Conservation (phyloP, 2,888 invertebrate species). For the Nemotelus nigrinus region DNA sequence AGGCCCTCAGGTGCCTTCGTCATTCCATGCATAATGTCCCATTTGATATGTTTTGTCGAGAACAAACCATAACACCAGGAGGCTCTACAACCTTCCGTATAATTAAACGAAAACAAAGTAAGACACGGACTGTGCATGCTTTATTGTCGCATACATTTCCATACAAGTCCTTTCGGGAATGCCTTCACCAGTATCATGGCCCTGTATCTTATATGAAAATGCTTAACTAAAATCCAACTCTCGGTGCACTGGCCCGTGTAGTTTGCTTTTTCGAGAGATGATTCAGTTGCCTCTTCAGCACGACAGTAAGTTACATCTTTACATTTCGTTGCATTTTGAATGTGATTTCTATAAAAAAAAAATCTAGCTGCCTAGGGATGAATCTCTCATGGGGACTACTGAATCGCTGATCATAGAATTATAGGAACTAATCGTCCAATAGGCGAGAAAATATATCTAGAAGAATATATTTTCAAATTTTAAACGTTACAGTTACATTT, state of each 20-base stretch:
- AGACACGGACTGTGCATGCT: constrained; percentile 35
- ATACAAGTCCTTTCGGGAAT: constrained; percentile 17
- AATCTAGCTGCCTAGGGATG: too few relatives aligned
- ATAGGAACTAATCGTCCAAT: too few relatives aligned
- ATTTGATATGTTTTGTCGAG: constrained; percentile 31
- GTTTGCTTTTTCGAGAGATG: constrained; percentile 20
- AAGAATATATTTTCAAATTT: too few relatives aligned
- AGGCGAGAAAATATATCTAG: too few relatives aligned
- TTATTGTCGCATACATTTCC: constrained; percentile 37
- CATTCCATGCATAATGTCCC: constrained; percentile 33
- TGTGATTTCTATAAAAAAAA: too few relatives aligned
- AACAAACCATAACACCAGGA: constrained; percentile 35
- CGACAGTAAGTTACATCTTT: constrained; percentile 27
- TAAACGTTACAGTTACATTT: too few relatives aligned
- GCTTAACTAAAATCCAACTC: constrained; percentile 15
- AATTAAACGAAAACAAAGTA: constrained; percentile 45
- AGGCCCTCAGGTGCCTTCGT: constrained; percentile 19
- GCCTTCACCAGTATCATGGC: constrained; percentile 18
- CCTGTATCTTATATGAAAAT: constrained; percentile 24
- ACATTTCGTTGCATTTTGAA: constrained; percentile 1
- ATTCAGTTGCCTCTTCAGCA: constrained; percentile 28
- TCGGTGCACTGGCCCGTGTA: constrained; percentile 1
- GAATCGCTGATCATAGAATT: too few relatives aligned
- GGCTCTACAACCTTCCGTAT: constrained; percentile 36
- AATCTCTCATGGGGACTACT: too few relatives aligned